Evolutionary conservation across 2,888 invertebrate genomes (phyloP), one percentile per base, ranked within the genome.

Genomic region (Linnaemya tessellans): DNA sequence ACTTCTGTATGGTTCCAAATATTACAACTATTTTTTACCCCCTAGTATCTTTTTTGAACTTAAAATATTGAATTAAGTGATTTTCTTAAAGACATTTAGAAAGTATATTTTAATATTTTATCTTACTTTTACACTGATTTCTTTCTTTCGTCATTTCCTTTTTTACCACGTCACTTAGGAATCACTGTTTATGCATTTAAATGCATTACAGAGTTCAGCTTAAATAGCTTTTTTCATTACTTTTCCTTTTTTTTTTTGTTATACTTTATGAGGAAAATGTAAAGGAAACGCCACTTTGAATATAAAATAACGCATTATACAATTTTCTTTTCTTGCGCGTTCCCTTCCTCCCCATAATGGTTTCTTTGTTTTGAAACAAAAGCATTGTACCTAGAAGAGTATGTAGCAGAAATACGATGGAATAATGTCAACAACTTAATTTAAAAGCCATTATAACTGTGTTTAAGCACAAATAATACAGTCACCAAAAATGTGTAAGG

Each of bases 401-500:
- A 38, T 67, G 51, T 43, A 67, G 51, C 70, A 74, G 70, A 75
- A 82, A 75, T 75, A 15, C 70, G 64, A 79, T 79, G 85, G 60
- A 82, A 85, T 85, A 85, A 85, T 85, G 85, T 85, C 85, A 85
- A 85, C 82, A 85, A 85, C 85, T 85, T 85, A 85, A 85, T 85
- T 85, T 85, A 85, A 82, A 85, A 85, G 79, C 85, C 85, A 85
- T 85, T 85, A 85, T 79, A 82, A 65, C 51, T 79, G 85, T 79
- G 78, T 79, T 84, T 84, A 79, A 82, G 74, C 60, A 82, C 74
- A 79, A 79, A 78, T 79, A 85, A 85, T 79, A 81, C 38, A 82
- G 68, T 77, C 77, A 82, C 56, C 73, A 9, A 58, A 71, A 80
- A 73, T 71, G n/a, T 1, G 7, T 11, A 58, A 56, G n/a, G 15